Conservation (phyloP, 2,113 vertebrate genomes). For the Sylvietta virens region DNA sequence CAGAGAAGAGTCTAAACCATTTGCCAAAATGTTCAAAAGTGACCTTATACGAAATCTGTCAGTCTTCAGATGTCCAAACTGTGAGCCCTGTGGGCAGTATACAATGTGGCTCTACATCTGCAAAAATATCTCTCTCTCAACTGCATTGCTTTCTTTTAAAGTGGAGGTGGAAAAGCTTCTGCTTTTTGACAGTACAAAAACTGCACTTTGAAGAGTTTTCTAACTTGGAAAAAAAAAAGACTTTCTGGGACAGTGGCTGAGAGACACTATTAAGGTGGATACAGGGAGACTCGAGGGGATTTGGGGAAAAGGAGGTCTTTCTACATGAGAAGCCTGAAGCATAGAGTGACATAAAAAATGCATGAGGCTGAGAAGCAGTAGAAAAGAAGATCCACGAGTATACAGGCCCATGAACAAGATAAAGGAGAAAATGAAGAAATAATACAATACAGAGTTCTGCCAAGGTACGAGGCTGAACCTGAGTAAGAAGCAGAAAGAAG, state of each 20-base stretch:
- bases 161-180: background rate
- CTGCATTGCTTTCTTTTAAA: background rate
- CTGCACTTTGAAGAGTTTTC: background rate
- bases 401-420: background rate
- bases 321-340: background rate
- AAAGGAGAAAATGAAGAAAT: background rate
- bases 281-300: background rate
- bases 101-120: background rate
- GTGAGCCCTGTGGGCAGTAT: background rate
- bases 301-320: background rate
- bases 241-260: background rate
- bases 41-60: background rate
- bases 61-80: background rate
- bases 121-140: background rate
- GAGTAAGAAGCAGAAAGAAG: background rate
- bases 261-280: background rate
- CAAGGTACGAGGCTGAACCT: background rate
- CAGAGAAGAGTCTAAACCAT: background rate
- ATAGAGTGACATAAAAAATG: slow-evolving; percentile 8
- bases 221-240: background rate
- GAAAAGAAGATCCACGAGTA: background rate
- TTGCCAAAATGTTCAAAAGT: background rate
- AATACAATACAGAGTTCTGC: background rate
- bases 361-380: background rate
- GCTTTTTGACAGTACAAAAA: slow-evolving; percentile 23